Conservation (phyloP, 92 coral and sea anemone genomes). For the Isaurus tuberculatus region DNA sequence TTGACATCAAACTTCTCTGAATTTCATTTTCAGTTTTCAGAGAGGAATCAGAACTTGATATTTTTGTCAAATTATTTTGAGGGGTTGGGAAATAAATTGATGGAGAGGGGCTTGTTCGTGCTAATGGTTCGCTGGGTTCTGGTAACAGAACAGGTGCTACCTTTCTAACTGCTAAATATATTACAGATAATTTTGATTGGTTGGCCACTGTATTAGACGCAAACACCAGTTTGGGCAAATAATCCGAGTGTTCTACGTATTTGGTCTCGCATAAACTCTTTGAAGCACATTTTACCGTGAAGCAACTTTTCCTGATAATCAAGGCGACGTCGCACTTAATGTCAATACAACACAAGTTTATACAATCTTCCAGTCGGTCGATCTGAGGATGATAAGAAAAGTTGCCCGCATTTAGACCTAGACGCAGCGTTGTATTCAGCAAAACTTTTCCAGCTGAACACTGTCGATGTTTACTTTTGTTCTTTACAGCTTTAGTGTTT, state of each 20-base stretch:
- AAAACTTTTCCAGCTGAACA: constrained; percentile 12
- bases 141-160: not conserved
- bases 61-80: not conserved
- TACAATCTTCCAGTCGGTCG: constrained; percentile 39
- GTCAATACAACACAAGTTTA: constrained; percentile 37
- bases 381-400: constrained; percentile 18
- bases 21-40: not conserved
- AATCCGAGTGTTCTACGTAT: constrained; percentile 12
- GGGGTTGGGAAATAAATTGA: not conserved
- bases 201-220: not conserved
- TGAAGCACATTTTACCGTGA: constrained; percentile 48
- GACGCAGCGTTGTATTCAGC: constrained; percentile 24
- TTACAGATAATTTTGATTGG: not conserved
- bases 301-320: constrained; percentile 50
- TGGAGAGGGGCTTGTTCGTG: not conserved
- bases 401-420: constrained; percentile 7
- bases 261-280: constrained; percentile 33
- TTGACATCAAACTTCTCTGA: not conserved
- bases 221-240: constrained; percentile 23
- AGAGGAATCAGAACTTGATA: not conserved
- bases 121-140: not conserved
- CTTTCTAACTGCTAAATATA: not conserved
- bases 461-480: not conserved
- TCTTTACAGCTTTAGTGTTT: not conserved
- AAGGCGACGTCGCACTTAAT: constrained; percentile 55